phyloP scores from a whole-genome alignment of 2,888 invertebrate species.

The Myathropa florea region DNA sequence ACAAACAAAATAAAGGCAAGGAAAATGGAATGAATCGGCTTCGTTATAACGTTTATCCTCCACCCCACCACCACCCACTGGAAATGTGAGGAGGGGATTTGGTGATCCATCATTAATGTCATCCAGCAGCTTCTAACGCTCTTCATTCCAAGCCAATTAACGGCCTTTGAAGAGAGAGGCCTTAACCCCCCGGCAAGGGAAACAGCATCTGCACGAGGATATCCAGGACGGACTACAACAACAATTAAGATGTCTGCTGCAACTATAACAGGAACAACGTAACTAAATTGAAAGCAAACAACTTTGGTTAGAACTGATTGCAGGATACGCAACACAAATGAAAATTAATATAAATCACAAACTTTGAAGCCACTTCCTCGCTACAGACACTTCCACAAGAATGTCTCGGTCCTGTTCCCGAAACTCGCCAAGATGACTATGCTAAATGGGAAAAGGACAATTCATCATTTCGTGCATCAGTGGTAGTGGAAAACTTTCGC shows the following conservation, averaged over 20 bases:
- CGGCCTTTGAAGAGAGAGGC: neutral
- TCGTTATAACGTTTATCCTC: constrained; percentile 24
- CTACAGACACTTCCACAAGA: constrained; percentile 26
- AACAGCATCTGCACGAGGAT: constrained; percentile 46
- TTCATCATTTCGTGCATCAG: constrained; percentile 52
- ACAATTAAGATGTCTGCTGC: neutral
- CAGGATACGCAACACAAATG: constrained; percentile 64
- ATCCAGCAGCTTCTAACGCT: neutral
- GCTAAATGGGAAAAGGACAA: constrained; percentile 59
- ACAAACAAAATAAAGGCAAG: neutral
- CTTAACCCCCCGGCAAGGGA: neutral
- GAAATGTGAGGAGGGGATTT: neutral
- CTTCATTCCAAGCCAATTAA: constrained; percentile 25
- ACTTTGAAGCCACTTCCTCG: constrained; percentile 39
- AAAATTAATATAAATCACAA: constrained; percentile 68
- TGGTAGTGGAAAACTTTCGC: constrained; percentile 50
- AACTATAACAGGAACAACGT: constrained; percentile 39
- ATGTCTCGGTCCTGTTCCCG: constrained; percentile 17
- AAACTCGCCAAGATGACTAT: constrained; percentile 19
- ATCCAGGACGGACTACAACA: constrained; percentile 16
- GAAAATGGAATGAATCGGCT: neutral
- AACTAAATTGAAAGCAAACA: constrained; percentile 65
- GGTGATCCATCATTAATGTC: constrained; percentile 32
- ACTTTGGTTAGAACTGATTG: constrained; percentile 54
- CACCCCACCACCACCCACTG: neutral